phyloP scores from a whole-genome alignment of 2,888 invertebrate genomes.

The Cataglyphis cursor region DNA sequence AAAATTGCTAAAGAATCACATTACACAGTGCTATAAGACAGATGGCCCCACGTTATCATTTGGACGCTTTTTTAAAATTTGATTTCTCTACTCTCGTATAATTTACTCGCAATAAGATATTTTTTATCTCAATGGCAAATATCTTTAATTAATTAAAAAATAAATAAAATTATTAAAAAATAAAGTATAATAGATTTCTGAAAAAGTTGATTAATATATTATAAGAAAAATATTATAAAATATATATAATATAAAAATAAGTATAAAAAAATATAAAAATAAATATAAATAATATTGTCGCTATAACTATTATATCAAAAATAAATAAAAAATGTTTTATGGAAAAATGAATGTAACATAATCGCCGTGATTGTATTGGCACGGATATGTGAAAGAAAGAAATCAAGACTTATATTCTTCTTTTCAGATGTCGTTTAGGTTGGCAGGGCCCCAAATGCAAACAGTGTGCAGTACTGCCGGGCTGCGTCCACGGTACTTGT shows the following conservation, averaged over 20 bases:
- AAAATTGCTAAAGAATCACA: no score
- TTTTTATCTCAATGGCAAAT: background rate
- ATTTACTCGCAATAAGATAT: background rate
- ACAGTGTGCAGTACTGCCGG: slow-evolving; percentile 95
- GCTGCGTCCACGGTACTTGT: slow-evolving; percentile 96
- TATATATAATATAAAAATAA: slow-evolving; percentile 9
- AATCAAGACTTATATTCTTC: background rate
- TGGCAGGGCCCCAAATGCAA: slow-evolving; percentile 96
- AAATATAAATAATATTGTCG: background rate
- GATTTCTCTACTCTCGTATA: no score
- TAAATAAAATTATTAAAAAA: background rate
- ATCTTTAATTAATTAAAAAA: background rate
- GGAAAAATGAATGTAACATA: background rate
- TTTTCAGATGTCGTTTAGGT: slow-evolving; percentile 93
- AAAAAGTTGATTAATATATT: background rate
- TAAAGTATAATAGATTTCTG: background rate
- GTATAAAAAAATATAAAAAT: background rate
- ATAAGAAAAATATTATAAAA: background rate
- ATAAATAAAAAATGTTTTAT: background rate
- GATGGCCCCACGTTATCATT: no score
- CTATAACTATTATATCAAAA: background rate
- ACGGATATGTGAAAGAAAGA: background rate
- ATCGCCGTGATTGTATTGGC: background rate
- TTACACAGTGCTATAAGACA: no score
- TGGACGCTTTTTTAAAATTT: no score